Percentiles rank a stretch among this genome's conserved stretches.
Evolutionary conservation across 1,140 invertebrate genomes (phyloP).

Genomic region (Drosophila suzukii): DNA sequence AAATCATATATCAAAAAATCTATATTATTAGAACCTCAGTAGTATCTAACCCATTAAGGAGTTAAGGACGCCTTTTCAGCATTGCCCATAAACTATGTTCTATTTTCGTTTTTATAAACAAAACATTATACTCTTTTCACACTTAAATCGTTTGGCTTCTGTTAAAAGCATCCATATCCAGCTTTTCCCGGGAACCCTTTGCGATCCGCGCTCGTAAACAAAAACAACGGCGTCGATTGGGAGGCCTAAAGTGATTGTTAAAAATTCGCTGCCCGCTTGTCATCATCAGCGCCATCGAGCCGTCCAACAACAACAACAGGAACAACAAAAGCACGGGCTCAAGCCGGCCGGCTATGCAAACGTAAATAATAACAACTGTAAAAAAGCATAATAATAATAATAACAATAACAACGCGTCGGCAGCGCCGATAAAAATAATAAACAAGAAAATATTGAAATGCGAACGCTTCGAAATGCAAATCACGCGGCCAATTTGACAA

Average conservation of each 20-base stretch:
- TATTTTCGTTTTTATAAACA: too few relatives aligned
- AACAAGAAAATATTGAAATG: constrained; percentile 31
- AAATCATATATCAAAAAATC: too few relatives aligned
- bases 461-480: constrained; percentile 43
- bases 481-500: constrained; percentile 55
- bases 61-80: too few relatives aligned
- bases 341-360: constrained; percentile 27
- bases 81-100: too few relatives aligned
- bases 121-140: too few relatives aligned
- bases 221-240: neutral
- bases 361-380: constrained; percentile 33
- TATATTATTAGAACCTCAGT: too few relatives aligned
- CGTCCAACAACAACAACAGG: neutral
- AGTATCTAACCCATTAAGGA: neutral
- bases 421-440: constrained; percentile 33
- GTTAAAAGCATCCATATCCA: neutral
- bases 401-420: constrained; percentile 28
- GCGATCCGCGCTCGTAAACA: neutral
- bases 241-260: neutral
- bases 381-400: constrained; percentile 11
- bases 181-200: neutral
- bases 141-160: neutral
- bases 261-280: neutral
- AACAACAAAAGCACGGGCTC: constrained; percentile 13
- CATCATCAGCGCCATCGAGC: neutral